These are phyloP conservation scores for Phallusia fumigata DNA, from an alignment of 23 tunicate species.

Conservation along the genomic window DNA sequence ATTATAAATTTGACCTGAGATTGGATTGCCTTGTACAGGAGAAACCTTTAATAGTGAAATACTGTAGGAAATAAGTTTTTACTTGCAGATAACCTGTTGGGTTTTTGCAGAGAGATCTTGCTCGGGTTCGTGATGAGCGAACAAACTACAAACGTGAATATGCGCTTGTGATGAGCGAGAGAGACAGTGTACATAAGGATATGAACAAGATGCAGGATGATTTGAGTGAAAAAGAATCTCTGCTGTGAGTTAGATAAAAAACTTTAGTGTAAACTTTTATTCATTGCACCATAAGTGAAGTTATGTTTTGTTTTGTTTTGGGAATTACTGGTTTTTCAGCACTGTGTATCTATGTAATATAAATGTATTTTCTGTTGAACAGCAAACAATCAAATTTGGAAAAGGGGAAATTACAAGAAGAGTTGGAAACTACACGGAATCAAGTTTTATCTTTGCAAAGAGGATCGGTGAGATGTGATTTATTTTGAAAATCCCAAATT, in stretches of 20 bases:
- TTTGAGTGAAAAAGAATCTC: slow-evolving; percentile 37
- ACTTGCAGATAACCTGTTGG: too few species aligned
- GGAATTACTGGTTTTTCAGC: too few species aligned
- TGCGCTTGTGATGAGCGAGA: slow-evolving; percentile 82
- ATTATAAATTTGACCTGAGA: too few species aligned
- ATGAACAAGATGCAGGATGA: slow-evolving; percentile 81
- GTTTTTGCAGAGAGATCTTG: slow-evolving; percentile 58
- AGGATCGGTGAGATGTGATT: neutral
- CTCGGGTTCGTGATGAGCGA: slow-evolving; percentile 68
- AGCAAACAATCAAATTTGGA: neutral
- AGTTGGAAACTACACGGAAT: neutral
- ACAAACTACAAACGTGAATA: slow-evolving; percentile 70
- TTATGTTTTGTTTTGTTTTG: neutral
- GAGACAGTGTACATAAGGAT: slow-evolving; percentile 83
- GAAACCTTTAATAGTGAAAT: too few species aligned
- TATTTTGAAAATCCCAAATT: too few species aligned
- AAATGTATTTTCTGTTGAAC: too few species aligned
- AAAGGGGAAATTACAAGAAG: neutral
- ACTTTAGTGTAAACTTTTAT: too few species aligned
- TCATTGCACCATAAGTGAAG: too few species aligned
- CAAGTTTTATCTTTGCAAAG: neutral
- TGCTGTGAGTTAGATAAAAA: slow-evolving; percentile 42
- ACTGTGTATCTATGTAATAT: too few species aligned
- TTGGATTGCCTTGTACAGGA: too few species aligned
- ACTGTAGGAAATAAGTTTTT: too few species aligned